Evolutionary conservation across 2,113 vertebrate species (phyloP), one percentile per base, ranked within the genome.

Genomic region (Percopsis transmontana): DNA sequence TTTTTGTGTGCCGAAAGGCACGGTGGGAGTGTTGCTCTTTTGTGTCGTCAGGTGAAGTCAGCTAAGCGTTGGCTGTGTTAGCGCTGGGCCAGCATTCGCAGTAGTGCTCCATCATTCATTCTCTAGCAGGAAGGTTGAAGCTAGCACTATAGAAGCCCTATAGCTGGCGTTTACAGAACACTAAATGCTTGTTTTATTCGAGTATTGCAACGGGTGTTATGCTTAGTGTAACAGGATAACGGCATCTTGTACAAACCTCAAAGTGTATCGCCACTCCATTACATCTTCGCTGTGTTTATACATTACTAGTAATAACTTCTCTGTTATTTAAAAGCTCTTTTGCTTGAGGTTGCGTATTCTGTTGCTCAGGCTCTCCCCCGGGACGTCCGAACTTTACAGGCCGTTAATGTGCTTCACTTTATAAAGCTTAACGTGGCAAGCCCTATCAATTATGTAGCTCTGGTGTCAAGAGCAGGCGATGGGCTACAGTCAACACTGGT

Each of bases 361-460:
- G 77, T 68, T 48, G 13, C 20, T 12, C n/a, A 27, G 20, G 48
- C 21, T 18, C 9, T 18, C 9, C 24, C 66, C 6, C 14, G 55
- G 65, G 62, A 66, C 60, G 66, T 81, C 74, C 57, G 50, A 82
- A 70, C 52, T 68, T 74, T n/a, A 63, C 59, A 82, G 79, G 58
- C 66, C 70, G 68, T 83, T 82, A 72, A 85, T 82, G 74, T 64
- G 23, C 66, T 70, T 86, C 62, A 72, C 74, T 88, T 88, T 77
- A 80, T 87, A 69, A 85, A 86, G 79, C 77, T 72, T 79, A 85
- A 78, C 75, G 81, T 41, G 38, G 65, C 74, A 59, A 76, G 72
- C 23, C 42, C 75, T 81, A 85, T 90, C 74, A 90, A 85, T 91
- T 85, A 88, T 89, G 84, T 67, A 88, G 75, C 48, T 70, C 62